A percentile compares a stretch with the other conserved stretches of the same genome.
These are phyloP conservation scores for Siniperca knerii DNA, from an alignment of 2,113 vertebrate genomes.

Conservation along the genomic window DNA sequence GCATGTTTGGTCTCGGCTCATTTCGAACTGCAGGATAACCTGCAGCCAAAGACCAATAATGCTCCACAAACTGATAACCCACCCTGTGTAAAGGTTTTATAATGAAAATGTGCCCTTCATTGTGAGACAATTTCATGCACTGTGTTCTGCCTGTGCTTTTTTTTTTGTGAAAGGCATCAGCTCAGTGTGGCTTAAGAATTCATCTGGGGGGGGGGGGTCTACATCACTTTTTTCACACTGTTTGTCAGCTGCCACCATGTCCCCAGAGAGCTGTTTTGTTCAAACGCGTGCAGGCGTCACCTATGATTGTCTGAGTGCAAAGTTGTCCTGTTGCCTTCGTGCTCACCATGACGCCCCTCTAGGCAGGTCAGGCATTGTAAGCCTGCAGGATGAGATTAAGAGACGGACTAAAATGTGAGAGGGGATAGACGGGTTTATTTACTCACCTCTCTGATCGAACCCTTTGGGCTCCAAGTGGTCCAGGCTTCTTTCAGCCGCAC, in stretches of 20 bases:
- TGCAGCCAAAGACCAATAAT: constrained; percentile 16
- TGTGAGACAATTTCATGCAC: constrained; percentile 26
- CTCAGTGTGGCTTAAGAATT: constrained; percentile 27
- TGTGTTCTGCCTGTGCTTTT: not conserved
- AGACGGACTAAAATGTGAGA: not conserved
- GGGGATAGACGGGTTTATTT: not conserved
- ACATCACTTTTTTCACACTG: constrained; percentile 14
- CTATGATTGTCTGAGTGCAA: not conserved
- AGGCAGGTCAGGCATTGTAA: not conserved
- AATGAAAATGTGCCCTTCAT: constrained; percentile 30
- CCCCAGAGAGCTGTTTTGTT: constrained; percentile 31
- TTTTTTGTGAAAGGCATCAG: not conserved
- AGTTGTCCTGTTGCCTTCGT: not conserved
- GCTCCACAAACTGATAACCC: constrained; percentile 5
- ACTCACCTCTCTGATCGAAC: constrained; percentile 44
- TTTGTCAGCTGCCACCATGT: constrained; percentile 40
- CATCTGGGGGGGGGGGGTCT: not conserved
- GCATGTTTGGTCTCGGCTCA: constrained; percentile 14
- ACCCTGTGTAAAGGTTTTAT: constrained; percentile 27
- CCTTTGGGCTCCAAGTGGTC: constrained; percentile 8
- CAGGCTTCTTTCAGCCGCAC: constrained; percentile 9
- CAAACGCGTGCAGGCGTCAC: constrained; percentile 9
- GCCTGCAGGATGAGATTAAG: not conserved
- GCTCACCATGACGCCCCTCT: not conserved
- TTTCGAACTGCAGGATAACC: constrained; percentile 23